Conservation (phyloP, 2,113 vertebrate species). For the Sarotherodon lohbergeri region DNA sequence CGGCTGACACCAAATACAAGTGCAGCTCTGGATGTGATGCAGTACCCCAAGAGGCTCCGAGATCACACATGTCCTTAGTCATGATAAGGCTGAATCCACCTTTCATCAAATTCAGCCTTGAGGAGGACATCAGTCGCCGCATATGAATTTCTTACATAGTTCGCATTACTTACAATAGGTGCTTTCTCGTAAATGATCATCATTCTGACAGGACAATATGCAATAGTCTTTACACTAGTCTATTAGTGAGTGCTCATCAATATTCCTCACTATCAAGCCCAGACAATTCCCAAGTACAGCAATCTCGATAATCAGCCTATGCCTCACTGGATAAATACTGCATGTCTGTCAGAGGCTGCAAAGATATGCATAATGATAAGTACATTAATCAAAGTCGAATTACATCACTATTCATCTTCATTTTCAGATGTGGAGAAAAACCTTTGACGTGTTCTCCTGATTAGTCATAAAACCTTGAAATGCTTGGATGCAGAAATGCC, state of each 20-base stretch:
- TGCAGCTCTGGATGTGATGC: conserved; percentile 46
- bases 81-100: conserved; percentile 29
- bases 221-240: conserved; percentile 1
- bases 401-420: conserved; percentile 1
- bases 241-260: conserved; percentile 24
- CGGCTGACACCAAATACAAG: conserved; percentile 31
- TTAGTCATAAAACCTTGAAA: conserved; percentile 18
- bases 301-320: conserved; percentile 24
- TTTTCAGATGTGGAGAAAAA: background rate
- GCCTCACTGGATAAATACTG: conserved; percentile 35
- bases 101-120: conserved; percentile 29
- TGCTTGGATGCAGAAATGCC: conserved; percentile 34
- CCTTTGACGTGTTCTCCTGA: background rate
- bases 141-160: conserved; percentile 13
- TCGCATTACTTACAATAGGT: background rate
- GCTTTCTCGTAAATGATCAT: background rate
- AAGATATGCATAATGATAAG: conserved; percentile 19
- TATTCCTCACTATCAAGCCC: conserved; percentile 28
- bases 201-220: background rate
- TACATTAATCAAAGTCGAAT: conserved; percentile 31
- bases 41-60: conserved; percentile 31
- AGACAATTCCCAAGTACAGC: conserved; percentile 39
- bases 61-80: conserved; percentile 57
- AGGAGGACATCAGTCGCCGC: background rate
- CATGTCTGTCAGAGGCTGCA: conserved; percentile 30